These are phyloP conservation scores for Coelopa frigida DNA, from an alignment of 1,140 invertebrate species.

Conservation along the genomic window DNA sequence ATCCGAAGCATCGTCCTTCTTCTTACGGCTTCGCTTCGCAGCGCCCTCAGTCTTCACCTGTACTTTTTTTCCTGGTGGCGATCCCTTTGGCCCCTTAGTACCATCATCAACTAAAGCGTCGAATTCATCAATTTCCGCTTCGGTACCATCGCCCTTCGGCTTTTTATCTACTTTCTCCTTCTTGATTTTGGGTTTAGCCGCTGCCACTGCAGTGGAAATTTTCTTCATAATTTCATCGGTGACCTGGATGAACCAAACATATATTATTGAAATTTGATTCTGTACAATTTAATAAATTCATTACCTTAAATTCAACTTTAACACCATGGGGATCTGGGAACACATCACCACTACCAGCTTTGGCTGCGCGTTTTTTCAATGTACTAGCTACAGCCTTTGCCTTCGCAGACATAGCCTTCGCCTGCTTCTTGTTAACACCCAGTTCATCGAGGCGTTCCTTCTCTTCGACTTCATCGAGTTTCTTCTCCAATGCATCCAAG, in stretches of 20 bases:
- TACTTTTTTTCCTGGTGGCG: constrained; percentile 47
- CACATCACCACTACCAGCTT: constrained; percentile 22
- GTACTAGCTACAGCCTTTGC: constrained; percentile 17
- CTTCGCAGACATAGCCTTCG: constrained; percentile 26
- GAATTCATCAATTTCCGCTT: constrained; percentile 58
- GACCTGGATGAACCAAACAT: constrained; percentile 11
- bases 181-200: constrained; percentile 35
- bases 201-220: constrained; percentile 42
- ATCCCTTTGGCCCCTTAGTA: constrained; percentile 49
- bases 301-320: constrained; percentile 28
- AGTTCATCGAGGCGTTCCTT: constrained; percentile 58
- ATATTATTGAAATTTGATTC: not conserved
- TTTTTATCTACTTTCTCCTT: constrained; percentile 25
- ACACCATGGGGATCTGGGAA: constrained; percentile 32
- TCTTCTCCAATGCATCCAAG: constrained; percentile 66
- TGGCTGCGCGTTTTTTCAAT: constrained; percentile 21
- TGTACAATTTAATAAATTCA: too few relatives aligned
- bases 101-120: constrained; percentile 54
- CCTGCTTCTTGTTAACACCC: constrained; percentile 42
- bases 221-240: constrained; percentile 48
- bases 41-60: constrained; percentile 48
- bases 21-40: constrained; percentile 48
- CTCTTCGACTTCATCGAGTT: constrained; percentile 63
- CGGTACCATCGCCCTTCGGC: constrained; percentile 14
- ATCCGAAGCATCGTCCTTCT: constrained; percentile 45